These are phyloP conservation scores for Melanostoma mellinum DNA, from an alignment of 2,888 invertebrate genomes.

Conservation along the genomic window DNA sequence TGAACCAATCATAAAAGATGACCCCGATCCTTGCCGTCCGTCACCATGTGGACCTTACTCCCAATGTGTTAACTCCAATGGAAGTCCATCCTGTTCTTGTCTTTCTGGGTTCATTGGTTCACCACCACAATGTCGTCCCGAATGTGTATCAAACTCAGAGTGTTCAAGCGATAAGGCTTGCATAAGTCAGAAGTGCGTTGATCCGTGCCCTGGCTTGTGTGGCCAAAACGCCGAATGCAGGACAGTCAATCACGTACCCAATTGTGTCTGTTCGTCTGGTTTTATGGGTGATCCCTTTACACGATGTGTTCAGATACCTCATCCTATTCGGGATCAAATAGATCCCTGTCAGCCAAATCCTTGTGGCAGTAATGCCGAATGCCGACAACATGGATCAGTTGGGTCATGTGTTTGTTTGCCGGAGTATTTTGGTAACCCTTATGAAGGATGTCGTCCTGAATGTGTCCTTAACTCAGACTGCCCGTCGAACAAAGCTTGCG, in stretches of 20 bases:
- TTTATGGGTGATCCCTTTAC: constrained; percentile 89
- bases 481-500: constrained; percentile 87
- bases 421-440: constrained; percentile 86
- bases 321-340: constrained; percentile 76
- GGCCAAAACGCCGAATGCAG: constrained; percentile 88
- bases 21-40: constrained; percentile 83
- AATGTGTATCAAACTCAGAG: constrained; percentile 89
- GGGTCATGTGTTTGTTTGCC: constrained; percentile 88
- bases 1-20: constrained; percentile 72
- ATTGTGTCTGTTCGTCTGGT: constrained; percentile 86
- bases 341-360: constrained; percentile 88
- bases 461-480: constrained; percentile 92
- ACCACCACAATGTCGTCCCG: constrained; percentile 89
- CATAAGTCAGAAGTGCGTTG: constrained; percentile 89
- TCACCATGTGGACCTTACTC: constrained; percentile 89
- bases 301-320: constrained; percentile 83
- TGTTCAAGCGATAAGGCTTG: constrained; percentile 88
- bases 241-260: constrained; percentile 89
- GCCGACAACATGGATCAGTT: constrained; percentile 85
- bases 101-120: constrained; percentile 86
- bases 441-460: constrained; percentile 89
- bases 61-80: constrained; percentile 86
- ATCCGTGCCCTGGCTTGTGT: constrained; percentile 90
- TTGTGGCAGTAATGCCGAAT: constrained; percentile 88
- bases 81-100: constrained; percentile 89